phyloP scores from a whole-genome alignment of 1,140 invertebrate genomes.

The Macrotrachela quadricornifera region DNA sequence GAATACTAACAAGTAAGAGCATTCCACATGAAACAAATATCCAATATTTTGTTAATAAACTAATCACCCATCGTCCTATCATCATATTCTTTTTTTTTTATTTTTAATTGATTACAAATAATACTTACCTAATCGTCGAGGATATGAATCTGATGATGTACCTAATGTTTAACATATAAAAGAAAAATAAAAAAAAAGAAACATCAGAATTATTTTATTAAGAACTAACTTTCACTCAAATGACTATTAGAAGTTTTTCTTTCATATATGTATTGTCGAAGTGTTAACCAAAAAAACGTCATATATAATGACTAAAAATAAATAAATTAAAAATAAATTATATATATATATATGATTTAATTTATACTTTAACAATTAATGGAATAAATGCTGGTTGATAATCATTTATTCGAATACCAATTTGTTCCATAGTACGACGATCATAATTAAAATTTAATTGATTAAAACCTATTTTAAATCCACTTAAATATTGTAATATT shows the following conservation, averaged over 20 bases:
- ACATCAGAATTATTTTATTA: neutral
- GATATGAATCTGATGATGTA: neutral
- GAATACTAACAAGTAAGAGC: constrained; percentile 63
- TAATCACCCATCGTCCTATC: constrained; percentile 33
- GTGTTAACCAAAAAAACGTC: constrained; percentile 77
- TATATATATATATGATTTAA: neutral
- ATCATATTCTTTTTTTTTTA: neutral
- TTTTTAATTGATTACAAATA: neutral
- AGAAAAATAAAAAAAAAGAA: neutral
- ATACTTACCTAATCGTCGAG: neutral
- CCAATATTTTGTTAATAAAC: constrained; percentile 70
- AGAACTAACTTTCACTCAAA: neutral
- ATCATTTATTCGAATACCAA: constrained; percentile 53
- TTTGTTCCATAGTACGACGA: constrained; percentile 51
- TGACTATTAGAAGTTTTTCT: constrained; percentile 13
- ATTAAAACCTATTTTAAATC: constrained; percentile 57
- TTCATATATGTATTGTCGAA: constrained; percentile 68
- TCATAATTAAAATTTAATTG: constrained; percentile 41
- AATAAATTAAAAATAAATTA: neutral
- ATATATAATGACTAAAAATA: constrained; percentile 52
- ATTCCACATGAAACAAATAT: constrained; percentile 78
- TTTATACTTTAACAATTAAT: constrained; percentile 52
- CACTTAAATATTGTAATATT: constrained; percentile 67
- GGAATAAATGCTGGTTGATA: constrained; percentile 42
- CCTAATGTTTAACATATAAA: neutral